Evolutionary conservation across 1,140 invertebrate genomes (phyloP).

Genomic region (Drosophila bipectinata): DNA sequence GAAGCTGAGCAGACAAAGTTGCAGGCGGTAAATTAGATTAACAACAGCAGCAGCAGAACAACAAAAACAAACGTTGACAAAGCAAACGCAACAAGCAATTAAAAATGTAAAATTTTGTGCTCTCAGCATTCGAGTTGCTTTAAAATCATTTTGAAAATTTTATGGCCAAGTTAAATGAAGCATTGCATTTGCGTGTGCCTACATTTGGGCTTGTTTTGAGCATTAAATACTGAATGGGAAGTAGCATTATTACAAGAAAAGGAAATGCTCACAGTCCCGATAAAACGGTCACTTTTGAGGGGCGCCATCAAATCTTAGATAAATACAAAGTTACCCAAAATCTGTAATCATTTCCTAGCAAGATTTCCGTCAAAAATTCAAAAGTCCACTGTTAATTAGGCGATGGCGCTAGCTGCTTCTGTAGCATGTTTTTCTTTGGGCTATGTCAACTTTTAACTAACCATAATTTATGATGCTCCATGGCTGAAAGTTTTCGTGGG

Average conservation of each 20-base stretch:
- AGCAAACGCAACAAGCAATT: conserved; percentile 75
- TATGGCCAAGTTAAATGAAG: conserved; percentile 55
- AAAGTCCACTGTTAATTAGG: conserved; percentile 59
- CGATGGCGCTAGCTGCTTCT: conserved; percentile 18
- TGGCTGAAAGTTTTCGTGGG: conserved; percentile 45
- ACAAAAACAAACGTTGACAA: conserved; percentile 67
- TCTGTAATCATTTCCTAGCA: conserved; percentile 10
- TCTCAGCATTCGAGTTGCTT: conserved; percentile 36
- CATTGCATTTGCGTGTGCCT: conserved; percentile 35
- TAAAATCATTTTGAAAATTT: conserved; percentile 56
- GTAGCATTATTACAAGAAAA: no score
- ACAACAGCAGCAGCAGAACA: conserved; percentile 55
- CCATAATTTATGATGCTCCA: conserved; percentile 73
- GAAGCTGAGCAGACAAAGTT: conserved; percentile 65
- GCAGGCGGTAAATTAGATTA: conserved; percentile 82
- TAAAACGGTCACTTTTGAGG: background rate
- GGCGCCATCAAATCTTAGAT: no score
- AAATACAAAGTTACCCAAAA: conserved; percentile 15
- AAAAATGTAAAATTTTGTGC: conserved; percentile 71
- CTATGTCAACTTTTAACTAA: conserved; percentile 72
- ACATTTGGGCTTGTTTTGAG: no score
- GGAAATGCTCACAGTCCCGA: background rate
- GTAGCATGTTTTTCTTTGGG: conserved; percentile 38
- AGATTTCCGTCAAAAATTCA: conserved; percentile 11
- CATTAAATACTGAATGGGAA: no score